phyloP scores from a whole-genome alignment of 2,797 vertebrate species.

The Amblyraja radiata region DNA sequence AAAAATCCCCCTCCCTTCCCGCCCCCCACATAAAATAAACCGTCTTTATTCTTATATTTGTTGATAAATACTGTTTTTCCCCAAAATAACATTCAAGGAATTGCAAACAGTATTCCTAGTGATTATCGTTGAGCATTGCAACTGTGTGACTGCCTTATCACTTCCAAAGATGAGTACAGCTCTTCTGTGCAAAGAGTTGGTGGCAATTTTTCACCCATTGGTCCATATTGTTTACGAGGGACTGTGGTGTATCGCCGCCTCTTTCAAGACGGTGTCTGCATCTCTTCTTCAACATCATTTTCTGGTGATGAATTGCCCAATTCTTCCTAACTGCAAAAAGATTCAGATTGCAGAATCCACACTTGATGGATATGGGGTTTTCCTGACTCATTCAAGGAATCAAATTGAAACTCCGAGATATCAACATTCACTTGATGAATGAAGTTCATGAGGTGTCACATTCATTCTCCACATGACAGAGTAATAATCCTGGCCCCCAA shows the following conservation, averaged over 20 bases:
- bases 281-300: neutral
- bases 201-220: neutral
- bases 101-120: neutral
- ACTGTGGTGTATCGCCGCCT: neutral
- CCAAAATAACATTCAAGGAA: neutral
- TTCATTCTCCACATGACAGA: neutral
- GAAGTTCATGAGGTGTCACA: neutral
- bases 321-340: neutral
- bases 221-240: neutral
- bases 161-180: neutral
- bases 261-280: neutral
- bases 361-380: neutral
- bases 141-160: neutral
- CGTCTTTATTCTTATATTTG: too few species aligned
- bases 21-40: too few species aligned
- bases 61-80: neutral
- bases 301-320: neutral
- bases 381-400: neutral
- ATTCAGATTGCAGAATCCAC: neutral
- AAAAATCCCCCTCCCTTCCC: too few species aligned
- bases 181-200: neutral
- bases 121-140: neutral
- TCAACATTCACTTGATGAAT: neutral
- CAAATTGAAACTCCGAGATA: neutral
- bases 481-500: neutral